Percentiles rank a stretch among this genome's conserved stretches.
Conservation (phyloP, 2,113 vertebrate genomes). For the Helogale parvula region DNA sequence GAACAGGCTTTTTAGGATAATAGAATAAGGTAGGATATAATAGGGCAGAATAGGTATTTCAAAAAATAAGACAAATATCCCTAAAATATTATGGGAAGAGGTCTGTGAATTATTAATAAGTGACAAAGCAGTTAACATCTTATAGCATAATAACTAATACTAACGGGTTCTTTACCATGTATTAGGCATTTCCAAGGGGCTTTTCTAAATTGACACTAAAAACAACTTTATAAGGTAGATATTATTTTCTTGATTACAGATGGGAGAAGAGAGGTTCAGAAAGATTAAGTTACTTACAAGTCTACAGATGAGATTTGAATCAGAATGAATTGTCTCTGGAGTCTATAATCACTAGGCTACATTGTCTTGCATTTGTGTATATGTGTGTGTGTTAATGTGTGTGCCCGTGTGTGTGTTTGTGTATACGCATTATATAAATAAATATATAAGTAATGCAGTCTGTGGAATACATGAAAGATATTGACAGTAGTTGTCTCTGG, state of each 20-base stretch:
- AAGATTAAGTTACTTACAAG: not conserved
- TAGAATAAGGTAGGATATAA: not conserved
- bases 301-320: not conserved
- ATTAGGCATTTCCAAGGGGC: not conserved
- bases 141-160: not conserved
- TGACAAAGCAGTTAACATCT: not conserved
- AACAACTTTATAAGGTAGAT: not conserved
- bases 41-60: not conserved
- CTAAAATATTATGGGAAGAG: not conserved
- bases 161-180: not conserved
- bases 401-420: not conserved
- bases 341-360: not conserved
- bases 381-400: not conserved
- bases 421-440: not conserved
- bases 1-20: not conserved
- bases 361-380: not conserved
- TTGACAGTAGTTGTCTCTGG: not conserved
- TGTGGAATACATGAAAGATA: not conserved
- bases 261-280: not conserved
- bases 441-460: not conserved
- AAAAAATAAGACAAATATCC: not conserved
- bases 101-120: not conserved
- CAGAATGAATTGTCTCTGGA: not conserved
- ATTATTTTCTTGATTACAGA: not conserved
- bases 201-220: slow-evolving; percentile 31